phyloP scores from a whole-genome alignment of 2,797 vertebrate genomes.

The Paguma larvata region DNA sequence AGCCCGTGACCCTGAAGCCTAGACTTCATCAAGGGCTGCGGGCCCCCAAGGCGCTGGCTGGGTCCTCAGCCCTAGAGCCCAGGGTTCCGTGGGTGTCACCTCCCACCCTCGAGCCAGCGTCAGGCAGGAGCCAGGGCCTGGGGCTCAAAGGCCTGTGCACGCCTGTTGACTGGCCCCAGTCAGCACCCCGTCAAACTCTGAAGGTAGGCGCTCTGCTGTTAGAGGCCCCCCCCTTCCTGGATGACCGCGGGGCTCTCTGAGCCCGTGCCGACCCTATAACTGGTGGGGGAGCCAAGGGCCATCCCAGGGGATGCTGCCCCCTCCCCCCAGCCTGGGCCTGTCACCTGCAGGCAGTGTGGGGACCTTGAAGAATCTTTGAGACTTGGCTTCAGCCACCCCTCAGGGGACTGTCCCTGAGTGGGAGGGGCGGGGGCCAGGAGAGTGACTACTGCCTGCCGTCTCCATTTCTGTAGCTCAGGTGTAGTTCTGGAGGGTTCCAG shows the following conservation, averaged over 20 bases:
- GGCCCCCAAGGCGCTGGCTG: not conserved
- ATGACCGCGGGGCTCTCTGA: rapidly evolving
- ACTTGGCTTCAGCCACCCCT: not conserved
- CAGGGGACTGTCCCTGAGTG: not conserved
- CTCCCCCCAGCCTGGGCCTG: not conserved
- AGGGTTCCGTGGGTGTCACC: rapidly evolving
- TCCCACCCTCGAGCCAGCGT: rapidly evolving
- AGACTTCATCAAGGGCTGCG: not conserved
- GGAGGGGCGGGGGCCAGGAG: rapidly evolving
- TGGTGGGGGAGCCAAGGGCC: not conserved
- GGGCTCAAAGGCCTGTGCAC: not conserved
- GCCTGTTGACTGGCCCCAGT: not conserved
- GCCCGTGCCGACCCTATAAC: not conserved
- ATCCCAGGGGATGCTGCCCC: not conserved
- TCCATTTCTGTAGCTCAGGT: not conserved
- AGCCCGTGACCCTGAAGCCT: not conserved
- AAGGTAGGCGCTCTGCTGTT: not conserved
- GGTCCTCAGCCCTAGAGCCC: not conserved
- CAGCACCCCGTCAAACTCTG: not conserved
- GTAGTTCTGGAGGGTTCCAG: not conserved
- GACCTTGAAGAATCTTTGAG: not conserved
- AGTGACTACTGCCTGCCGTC: rapidly evolving
- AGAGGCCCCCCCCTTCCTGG: not conserved
- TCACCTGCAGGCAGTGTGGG: not conserved
- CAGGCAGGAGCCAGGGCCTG: not conserved